Conservation (phyloP, 2,888 invertebrate species). For the Pachymerium ferrugineum region DNA sequence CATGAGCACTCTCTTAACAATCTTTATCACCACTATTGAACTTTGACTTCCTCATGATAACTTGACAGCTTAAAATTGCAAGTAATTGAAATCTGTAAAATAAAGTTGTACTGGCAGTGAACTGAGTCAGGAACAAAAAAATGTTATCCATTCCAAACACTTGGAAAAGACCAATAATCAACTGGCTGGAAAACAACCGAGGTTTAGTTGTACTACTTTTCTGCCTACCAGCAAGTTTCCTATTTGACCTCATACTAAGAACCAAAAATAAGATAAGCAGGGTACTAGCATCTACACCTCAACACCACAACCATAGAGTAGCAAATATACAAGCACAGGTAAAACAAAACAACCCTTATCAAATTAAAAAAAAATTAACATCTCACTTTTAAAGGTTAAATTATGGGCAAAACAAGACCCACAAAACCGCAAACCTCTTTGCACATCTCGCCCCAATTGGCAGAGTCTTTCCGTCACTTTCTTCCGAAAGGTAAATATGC, state of each 20-base stretch:
- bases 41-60: no score
- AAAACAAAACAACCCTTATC: not conserved
- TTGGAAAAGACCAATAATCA: constrained; percentile 42
- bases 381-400: constrained; percentile 39
- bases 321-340: constrained; percentile 43
- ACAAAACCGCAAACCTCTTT: constrained; percentile 54
- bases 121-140: no score
- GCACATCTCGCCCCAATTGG: constrained; percentile 66
- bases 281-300: constrained; percentile 44
- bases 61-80: no score
- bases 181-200: constrained; percentile 58
- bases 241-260: constrained; percentile 54
- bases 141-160: not conserved
- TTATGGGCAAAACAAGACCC: constrained; percentile 46
- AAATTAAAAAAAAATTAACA: no score
- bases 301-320: constrained; percentile 44
- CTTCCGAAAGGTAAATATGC: constrained; percentile 53
- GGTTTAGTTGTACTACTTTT: constrained; percentile 60
- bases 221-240: constrained; percentile 62
- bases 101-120: no score
- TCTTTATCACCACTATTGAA: no score
- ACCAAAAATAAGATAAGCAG: constrained; percentile 48
- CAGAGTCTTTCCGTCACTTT: constrained; percentile 62
- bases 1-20: no score
- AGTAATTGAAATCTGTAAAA: no score